Conservation (phyloP, 2,113 vertebrate species). For the Eclectus roratus region DNA sequence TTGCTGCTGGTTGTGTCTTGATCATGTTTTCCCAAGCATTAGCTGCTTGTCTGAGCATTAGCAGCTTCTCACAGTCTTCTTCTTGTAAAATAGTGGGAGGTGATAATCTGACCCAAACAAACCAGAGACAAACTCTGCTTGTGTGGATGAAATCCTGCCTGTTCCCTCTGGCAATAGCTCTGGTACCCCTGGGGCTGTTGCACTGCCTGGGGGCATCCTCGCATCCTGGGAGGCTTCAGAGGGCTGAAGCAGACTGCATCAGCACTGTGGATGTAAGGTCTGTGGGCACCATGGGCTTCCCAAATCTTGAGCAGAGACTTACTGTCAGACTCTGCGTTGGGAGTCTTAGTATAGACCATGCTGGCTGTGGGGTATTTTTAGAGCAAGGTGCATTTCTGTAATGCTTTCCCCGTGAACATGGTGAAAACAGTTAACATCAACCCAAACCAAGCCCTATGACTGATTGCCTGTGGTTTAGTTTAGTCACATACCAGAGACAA, state of each 20-base stretch:
- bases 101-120: not conserved
- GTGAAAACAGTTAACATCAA: not conserved
- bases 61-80: not conserved
- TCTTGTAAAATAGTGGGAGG: not conserved
- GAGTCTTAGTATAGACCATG: rapidly evolving
- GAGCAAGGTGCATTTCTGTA: not conserved
- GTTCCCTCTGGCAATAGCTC: not conserved
- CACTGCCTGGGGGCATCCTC: rapidly evolving
- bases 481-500: not conserved
- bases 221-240: not conserved
- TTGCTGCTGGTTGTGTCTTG: not conserved
- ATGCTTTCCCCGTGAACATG: not conserved
- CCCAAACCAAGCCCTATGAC: not conserved
- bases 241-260: not conserved
- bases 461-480: not conserved
- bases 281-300: not conserved
- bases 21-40: not conserved
- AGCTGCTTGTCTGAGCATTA: not conserved
- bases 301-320: not conserved
- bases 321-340: not conserved
- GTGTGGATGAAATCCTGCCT: not conserved
- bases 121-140: not conserved
- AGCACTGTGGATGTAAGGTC: not conserved
- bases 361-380: not conserved
- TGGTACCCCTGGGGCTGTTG: not conserved